Percentiles rank a stretch among this genome's conserved stretches.
These are phyloP conservation scores for Eristalinus sepulchralis DNA, from an alignment of 2,888 invertebrate species.

Conservation along the genomic window DNA sequence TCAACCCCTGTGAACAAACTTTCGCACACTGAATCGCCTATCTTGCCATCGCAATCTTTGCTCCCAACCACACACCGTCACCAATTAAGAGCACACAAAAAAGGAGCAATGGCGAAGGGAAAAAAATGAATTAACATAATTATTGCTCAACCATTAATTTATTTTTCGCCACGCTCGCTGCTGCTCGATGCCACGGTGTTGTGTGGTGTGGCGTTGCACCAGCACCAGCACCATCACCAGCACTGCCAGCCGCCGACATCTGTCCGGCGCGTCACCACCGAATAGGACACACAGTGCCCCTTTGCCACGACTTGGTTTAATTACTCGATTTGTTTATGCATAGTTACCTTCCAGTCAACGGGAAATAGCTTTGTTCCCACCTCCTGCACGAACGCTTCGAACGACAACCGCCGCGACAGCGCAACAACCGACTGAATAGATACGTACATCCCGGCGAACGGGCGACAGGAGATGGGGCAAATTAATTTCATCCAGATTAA, in stretches of 20 bases:
- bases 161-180: constrained; percentile 37
- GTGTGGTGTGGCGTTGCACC: neutral
- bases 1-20: too few relatives aligned
- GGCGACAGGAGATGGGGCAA: constrained; percentile 22
- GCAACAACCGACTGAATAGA: neutral
- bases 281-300: constrained; percentile 1
- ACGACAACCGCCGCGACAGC: neutral
- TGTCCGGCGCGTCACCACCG: constrained; percentile 30
- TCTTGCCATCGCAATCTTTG: constrained; percentile 3
- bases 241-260: constrained; percentile 44
- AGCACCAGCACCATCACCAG: too few relatives aligned
- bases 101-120: neutral
- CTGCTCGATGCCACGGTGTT: neutral
- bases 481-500: constrained; percentile 54
- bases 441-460: neutral
- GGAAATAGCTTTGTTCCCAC: neutral
- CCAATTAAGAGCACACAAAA: constrained; percentile 33
- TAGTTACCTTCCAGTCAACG: constrained; percentile 45
- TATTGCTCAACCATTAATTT: constrained; percentile 48
- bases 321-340: constrained; percentile 60
- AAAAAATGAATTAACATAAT: constrained; percentile 45
- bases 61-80: constrained; percentile 25
- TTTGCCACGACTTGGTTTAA: constrained; percentile 52
- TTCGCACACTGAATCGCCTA: too few relatives aligned
- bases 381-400: neutral